Base-by-base conservation (phyloP, 37 sponge, comb jelly and placozoan genomes). In the Ianthella basta region DNA sequence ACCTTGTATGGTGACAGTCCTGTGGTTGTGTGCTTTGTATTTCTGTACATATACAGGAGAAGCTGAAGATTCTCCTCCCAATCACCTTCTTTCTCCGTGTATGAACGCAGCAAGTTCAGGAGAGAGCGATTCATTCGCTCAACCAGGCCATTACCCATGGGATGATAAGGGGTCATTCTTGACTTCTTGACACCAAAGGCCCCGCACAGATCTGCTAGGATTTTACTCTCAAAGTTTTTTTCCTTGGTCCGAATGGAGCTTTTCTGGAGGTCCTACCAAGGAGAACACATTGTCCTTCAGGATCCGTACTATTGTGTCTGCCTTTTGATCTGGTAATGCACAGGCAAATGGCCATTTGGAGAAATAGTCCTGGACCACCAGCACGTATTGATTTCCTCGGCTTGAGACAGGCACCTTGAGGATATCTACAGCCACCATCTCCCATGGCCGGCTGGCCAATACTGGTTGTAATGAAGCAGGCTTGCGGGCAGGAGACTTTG, bases 131-230 rank as follows among this genome's bases (percentile, higher is more conserved):
- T 29, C 27, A 70, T 70, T 0, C 33, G 24, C 36, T 70, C 72
- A 70, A 70, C 72, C 72, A 70, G 72, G 5, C 72, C 72, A 70
- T 70, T 33, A 70, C 72, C 72, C 72, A 70, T 70, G 21, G 72
- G 34, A 29, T 70, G 72, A 37, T 70, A 70, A 27, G 72, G 72
- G 1, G 72, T 70, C 24, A 33, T 70, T n/a, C 37, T n/a, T 21
- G 74, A 72, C 12, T 72, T 72, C 37, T 12, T 72, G 36, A 72
- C 74, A 23, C 74, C 74, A 72, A 72, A 72, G 36, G 74, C 74
- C 39, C 2, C 39, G 12, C 74, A 72, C 27, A 72, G 37, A 72
- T 72, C 74, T 29, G 29, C 39, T 5, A 72, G 74, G 8, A 72
- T 72, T 33, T 12, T n/a, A 36, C 74, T 72, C 12, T 72, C 10